Conservation (phyloP, 2,888 invertebrate genomes). For the Anthophora plumipes region DNA sequence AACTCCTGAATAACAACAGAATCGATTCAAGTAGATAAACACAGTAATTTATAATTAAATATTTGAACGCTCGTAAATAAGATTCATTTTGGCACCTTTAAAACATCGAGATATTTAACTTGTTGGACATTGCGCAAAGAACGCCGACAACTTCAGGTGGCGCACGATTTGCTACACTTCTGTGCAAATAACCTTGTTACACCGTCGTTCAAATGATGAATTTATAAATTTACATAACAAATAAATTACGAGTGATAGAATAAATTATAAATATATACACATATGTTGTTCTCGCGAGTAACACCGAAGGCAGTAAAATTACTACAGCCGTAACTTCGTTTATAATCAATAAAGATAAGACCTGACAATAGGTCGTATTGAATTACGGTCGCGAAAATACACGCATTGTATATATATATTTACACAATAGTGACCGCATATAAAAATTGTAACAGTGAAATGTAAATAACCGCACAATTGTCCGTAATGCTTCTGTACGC, state of each 20-base stretch:
- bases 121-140: conserved; percentile 51
- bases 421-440: not conserved
- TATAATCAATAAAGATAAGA: conserved; percentile 6
- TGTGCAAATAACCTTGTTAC: conserved; percentile 68
- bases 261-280: not conserved
- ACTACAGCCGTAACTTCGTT: conserved; percentile 12
- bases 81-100: not conserved
- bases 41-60: not conserved
- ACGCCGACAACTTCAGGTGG: conserved; percentile 62
- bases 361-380: conserved; percentile 11
- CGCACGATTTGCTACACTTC: conserved; percentile 52
- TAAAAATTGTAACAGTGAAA: not conserved
- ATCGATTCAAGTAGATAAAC: not conserved
- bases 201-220: conserved; percentile 41
- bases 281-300: not conserved
- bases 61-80: not conserved
- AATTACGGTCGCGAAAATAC: conserved; percentile 23
- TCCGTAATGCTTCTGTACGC: conserved; percentile 23
- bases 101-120: conserved; percentile 40
- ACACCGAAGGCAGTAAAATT: not conserved
- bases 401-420: conserved; percentile 12
- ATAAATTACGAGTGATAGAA: conserved; percentile 11
- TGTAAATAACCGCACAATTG: conserved; percentile 11
- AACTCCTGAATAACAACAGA: not conserved
- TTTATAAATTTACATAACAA: conserved; percentile 33